phyloP scores from a whole-genome alignment of 2,113 vertebrate species.

The Oreamnos americanus region DNA sequence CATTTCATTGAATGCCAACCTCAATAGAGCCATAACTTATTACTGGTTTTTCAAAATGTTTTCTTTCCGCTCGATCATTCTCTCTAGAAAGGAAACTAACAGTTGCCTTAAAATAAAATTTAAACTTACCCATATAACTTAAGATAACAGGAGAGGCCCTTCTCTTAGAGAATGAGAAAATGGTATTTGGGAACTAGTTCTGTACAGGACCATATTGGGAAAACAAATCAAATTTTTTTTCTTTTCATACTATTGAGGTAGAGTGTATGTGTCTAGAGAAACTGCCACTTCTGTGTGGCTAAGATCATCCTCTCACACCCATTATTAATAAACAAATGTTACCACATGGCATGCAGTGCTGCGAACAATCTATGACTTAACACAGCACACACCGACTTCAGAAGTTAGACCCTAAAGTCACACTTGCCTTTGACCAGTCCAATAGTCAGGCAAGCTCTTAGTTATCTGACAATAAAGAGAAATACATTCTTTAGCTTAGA shows the following conservation, averaged over 20 bases:
- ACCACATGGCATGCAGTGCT: rapidly evolving
- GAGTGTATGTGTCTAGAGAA: neutral
- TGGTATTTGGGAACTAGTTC: neutral
- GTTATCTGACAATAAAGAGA: neutral
- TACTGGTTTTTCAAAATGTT: neutral
- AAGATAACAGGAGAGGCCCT: neutral
- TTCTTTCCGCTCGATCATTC: neutral
- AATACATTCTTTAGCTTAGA: neutral
- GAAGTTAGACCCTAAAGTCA: neutral
- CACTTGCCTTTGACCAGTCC: neutral
- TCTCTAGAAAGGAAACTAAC: neutral
- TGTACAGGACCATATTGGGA: neutral
- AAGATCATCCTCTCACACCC: neutral
- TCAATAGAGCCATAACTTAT: too few species aligned
- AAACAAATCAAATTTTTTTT: neutral
- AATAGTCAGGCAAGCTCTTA: neutral
- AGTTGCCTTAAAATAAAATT: neutral
- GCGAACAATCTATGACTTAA: neutral
- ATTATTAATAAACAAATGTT: neutral
- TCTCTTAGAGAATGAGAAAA: neutral
- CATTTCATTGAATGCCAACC: neutral
- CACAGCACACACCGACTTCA: rapidly evolving
- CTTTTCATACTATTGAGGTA: neutral
- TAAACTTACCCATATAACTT: neutral
- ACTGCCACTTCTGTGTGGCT: neutral